Evolutionary conservation across 2,797 vertebrate genomes (phyloP).

Genomic region (Antrozous pallidus): DNA sequence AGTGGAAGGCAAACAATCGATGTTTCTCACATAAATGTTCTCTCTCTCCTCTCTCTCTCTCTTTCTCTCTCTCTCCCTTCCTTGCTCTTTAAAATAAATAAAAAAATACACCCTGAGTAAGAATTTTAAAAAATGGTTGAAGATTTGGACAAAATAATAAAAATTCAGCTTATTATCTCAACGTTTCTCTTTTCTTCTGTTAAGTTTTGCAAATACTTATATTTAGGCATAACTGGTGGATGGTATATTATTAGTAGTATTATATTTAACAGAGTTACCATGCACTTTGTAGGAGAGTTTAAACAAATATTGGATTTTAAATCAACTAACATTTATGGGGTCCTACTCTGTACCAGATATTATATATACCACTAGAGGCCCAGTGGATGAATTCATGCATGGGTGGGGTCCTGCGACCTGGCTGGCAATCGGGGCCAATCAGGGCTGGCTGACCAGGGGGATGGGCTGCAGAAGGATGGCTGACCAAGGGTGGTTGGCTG

Average conservation of each 20-base stretch:
- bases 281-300: background rate
- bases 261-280: background rate
- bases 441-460: too few species aligned
- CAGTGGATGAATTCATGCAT: too few species aligned
- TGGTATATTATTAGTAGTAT: background rate
- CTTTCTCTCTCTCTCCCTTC: too few species aligned
- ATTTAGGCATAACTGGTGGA: background rate
- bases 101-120: background rate
- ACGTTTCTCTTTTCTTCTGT: background rate
- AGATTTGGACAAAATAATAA: background rate
- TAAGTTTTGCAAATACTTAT: background rate
- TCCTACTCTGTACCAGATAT: background rate
- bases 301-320: constrained; percentile 14
- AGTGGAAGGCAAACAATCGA: background rate
- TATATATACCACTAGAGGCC: background rate
- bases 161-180: background rate
- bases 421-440: too few species aligned
- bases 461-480: too few species aligned
- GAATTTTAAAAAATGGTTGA: background rate
- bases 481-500: too few species aligned
- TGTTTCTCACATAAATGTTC: background rate
- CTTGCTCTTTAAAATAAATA: background rate
- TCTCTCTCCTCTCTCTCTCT: too few species aligned
- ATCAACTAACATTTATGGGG: background rate
- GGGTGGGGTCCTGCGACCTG: too few species aligned